A percentile compares a stretch with the other conserved stretches of the same genome.
Evolutionary conservation across 2,797 vertebrate genomes (phyloP).

Genomic region (Cirrhinus mrigala): DNA sequence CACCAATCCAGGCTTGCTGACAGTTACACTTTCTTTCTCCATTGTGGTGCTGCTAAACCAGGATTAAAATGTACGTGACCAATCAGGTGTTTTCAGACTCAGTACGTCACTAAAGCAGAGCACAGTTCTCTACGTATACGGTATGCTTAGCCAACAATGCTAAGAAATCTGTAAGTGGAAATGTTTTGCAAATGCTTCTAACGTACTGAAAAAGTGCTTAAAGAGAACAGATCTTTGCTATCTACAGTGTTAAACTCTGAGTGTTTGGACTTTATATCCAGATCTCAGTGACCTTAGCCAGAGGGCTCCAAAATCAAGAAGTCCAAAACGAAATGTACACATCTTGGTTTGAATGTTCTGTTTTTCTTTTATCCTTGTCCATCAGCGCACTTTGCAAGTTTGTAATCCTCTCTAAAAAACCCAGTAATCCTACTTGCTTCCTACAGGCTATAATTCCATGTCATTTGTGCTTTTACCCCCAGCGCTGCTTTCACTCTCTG

Average conservation of each 20-base stretch:
- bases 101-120: neutral
- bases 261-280: conserved; percentile 6
- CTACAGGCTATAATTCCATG: conserved; percentile 76
- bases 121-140: neutral
- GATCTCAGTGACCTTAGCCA: conserved; percentile 26
- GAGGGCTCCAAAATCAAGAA: conserved; percentile 13
- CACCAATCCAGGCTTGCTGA: neutral
- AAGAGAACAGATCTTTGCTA: neutral
- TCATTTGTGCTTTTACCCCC: conserved; percentile 72
- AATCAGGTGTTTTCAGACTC: neutral
- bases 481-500: conserved; percentile 39
- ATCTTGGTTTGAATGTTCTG: conserved; percentile 58
- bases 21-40: neutral
- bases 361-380: conserved; percentile 71
- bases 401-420: conserved; percentile 79
- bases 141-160: neutral
- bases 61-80: neutral
- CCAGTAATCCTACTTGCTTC: conserved; percentile 75
- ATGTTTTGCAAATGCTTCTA: neutral
- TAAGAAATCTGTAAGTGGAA: neutral
- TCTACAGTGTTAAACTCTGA: neutral
- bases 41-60: conserved; percentile 2
- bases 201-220: neutral
- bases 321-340: conserved; percentile 44
- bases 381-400: conserved; percentile 78